Conservation (phyloP, 2,888 invertebrate genomes). For the Aethes cnicana region DNA sequence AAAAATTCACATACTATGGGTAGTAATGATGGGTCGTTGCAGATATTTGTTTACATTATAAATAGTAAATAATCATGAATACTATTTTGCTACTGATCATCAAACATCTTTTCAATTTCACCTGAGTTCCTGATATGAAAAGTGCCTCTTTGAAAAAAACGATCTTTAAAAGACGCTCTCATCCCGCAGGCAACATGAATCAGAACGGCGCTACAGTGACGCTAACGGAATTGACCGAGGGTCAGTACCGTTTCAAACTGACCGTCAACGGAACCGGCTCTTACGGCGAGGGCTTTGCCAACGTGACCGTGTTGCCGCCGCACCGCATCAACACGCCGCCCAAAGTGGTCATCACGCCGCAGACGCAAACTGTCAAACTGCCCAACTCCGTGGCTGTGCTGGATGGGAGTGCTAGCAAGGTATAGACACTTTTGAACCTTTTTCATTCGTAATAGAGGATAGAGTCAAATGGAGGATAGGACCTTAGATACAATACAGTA, state of each 20-base stretch:
- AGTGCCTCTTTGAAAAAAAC: slow-evolving; percentile 28
- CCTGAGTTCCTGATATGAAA: too few relatives aligned
- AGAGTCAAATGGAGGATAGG: too few relatives aligned
- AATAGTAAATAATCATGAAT: too few relatives aligned
- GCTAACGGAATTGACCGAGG: slow-evolving; percentile 91
- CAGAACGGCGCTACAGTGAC: slow-evolving; percentile 93
- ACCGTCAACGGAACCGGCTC: slow-evolving; percentile 90
- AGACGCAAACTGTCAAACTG: slow-evolving; percentile 92
- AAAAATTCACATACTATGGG: too few relatives aligned
- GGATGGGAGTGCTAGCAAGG: slow-evolving; percentile 90
- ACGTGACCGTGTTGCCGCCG: slow-evolving; percentile 94
- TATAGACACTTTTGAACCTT: slow-evolving; percentile 34
- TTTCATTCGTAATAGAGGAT: too few relatives aligned
- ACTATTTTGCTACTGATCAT: too few relatives aligned
- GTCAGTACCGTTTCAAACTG: slow-evolving; percentile 92
- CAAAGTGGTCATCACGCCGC: slow-evolving; percentile 92
- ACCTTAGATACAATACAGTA: too few relatives aligned
- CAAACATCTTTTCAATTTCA: too few relatives aligned
- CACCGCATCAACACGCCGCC: slow-evolving; percentile 92
- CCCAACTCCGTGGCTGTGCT: slow-evolving; percentile 95
- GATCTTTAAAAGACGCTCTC: background rate
- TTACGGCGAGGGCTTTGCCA: slow-evolving; percentile 92
- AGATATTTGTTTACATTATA: too few relatives aligned
- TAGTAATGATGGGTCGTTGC: too few relatives aligned
- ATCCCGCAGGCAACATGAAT: slow-evolving; percentile 86